Base-by-base conservation (phyloP, 1,140 invertebrate species). In the Ctenoplectra terminalis region DNA sequence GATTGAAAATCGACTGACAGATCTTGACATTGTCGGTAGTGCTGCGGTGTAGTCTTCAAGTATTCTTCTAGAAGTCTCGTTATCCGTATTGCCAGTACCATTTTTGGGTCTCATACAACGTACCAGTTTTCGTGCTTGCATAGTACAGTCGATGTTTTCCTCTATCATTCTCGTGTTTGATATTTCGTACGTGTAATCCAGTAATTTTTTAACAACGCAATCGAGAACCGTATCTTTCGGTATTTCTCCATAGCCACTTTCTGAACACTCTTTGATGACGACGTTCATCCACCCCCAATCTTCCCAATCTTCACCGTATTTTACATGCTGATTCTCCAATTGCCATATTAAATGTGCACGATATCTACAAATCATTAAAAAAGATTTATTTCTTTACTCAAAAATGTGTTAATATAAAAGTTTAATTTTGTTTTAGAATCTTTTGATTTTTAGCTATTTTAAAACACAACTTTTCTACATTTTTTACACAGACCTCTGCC, bases 231-330 rank as follows among this genome's bases (percentile, higher is more conserved):
- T 83, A 48, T 93, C 90, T 40, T 69, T 87, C 23, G 90, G 86
- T 43, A 90, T 83, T 31, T 83, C 77, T n/a, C 86, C 89, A 34
- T 88, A 73, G 11, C 88, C 89, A 7, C 40, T 91, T 71, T 92
- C 89, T 2, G 89, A 78, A 56, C 92, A 93, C n/a, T 91, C 90
- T 40, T 91, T 88, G 40, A 92, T 87, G 0, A 67, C 69, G 15
- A 72, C 82, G 50, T 84, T 92, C 78, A 93, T 90, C 92, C 92
- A 93, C n/a, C 82, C 85, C 91, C 90, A 93, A 74, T 93, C 88
- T 56, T 93, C 92, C 91, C 91, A 93, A 11, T 90, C 85, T 26
- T 92, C 90, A 11, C 64, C 31, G 40, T 87, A 90, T 34, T 90
- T 85, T 3, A 93, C 88, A 17, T 87, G 90, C 29, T 90, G 88